phyloP scores from a whole-genome alignment of 2,888 invertebrate genomes.

The Amphipyra berbera region DNA sequence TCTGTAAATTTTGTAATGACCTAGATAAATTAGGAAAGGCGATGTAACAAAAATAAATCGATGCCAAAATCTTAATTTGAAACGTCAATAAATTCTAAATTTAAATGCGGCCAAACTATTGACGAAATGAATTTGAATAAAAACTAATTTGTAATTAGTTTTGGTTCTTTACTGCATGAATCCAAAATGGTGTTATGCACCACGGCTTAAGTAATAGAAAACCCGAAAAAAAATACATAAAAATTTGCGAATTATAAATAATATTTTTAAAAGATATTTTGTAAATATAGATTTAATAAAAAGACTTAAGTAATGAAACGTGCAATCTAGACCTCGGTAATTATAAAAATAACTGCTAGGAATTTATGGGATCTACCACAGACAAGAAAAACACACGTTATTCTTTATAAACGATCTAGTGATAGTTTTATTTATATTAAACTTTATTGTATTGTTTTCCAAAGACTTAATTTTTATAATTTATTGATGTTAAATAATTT shows the following conservation, averaged over 20 bases:
- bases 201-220: constrained; percentile 72
- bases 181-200: constrained; percentile 68
- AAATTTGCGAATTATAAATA: constrained; percentile 82
- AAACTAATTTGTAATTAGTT: constrained; percentile 16
- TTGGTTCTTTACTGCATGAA: constrained; percentile 65
- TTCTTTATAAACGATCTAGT: constrained; percentile 72
- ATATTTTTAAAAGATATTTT: constrained; percentile 87
- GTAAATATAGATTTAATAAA: constrained; percentile 83
- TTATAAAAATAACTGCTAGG: constrained; percentile 78
- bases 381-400: constrained; percentile 67
- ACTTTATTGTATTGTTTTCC: constrained; percentile 39
- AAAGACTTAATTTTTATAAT: constrained; percentile 36
- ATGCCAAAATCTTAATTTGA: constrained; percentile 58
- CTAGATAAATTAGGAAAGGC: constrained; percentile 20
- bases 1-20: constrained; percentile 23
- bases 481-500: constrained; percentile 48
- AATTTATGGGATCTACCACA: constrained; percentile 65
- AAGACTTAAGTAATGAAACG: constrained; percentile 73
- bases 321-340: constrained; percentile 86
- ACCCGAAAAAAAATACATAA: constrained; percentile 59
- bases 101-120: constrained; percentile 62
- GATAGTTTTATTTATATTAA: constrained; percentile 66
- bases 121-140: constrained; percentile 22
- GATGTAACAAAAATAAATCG: constrained; percentile 33
- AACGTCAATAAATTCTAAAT: constrained; percentile 50